These are phyloP conservation scores for Melozone crissalis DNA, from an alignment of 2,113 vertebrate species.

Conservation along the genomic window DNA sequence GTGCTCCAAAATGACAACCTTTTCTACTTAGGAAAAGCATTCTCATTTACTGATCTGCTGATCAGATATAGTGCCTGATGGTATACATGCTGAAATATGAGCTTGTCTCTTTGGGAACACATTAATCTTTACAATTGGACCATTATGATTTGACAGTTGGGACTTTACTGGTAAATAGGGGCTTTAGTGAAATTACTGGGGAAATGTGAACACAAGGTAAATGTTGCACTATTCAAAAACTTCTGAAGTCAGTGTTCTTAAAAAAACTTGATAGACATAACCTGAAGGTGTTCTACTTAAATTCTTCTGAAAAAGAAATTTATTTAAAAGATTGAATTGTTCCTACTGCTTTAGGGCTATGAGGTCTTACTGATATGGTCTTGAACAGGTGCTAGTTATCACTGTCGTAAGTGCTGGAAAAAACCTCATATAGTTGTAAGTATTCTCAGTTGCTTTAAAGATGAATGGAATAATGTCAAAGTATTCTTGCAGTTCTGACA, in stretches of 20 bases:
- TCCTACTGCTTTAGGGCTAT: not conserved
- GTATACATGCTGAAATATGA: not conserved
- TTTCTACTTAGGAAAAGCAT: not conserved
- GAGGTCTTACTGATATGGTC: not conserved
- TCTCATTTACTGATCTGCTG: not conserved
- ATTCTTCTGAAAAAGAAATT: not conserved
- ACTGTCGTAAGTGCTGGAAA: not conserved
- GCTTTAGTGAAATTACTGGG: not conserved
- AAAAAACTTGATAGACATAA: not conserved
- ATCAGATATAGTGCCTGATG: not conserved
- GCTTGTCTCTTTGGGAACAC: not conserved
- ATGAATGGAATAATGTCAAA: not conserved
- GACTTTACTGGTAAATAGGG: not conserved
- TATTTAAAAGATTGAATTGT: not conserved
- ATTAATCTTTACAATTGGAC: not conserved
- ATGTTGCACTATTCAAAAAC: not conserved
- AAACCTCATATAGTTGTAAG: not conserved
- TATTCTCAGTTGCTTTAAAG: not conserved
- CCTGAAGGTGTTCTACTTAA: not conserved
- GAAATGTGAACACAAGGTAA: rapidly evolving
- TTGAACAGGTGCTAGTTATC: not conserved
- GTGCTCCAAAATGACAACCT: not conserved
- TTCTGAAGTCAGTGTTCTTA: not conserved
- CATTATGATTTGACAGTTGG: not conserved
- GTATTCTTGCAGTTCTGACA: not conserved